Conservation (phyloP, 2,797 vertebrate genomes). For the Platyrinchus mystaceus region DNA sequence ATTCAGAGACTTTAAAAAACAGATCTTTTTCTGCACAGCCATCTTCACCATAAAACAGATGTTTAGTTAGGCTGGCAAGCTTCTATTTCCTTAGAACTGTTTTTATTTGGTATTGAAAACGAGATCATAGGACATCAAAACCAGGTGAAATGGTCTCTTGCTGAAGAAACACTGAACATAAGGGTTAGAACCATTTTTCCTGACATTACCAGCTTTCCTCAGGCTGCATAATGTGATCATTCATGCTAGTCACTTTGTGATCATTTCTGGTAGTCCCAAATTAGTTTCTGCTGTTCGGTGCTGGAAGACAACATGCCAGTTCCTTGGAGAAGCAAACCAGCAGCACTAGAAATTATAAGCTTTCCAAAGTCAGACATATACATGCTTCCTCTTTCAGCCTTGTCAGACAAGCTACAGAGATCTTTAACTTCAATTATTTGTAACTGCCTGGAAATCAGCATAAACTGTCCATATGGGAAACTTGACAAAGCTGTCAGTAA, state of each 20-base stretch:
- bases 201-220: background rate
- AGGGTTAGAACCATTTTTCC: background rate
- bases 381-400: conserved; percentile 1
- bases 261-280: background rate
- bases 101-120: background rate
- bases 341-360: background rate
- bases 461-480: conserved; percentile 21
- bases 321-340: background rate
- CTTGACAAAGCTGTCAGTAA: conserved; percentile 39
- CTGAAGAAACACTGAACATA: background rate
- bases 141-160: background rate
- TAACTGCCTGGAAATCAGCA: conserved; percentile 20
- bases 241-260: background rate
- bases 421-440: conserved; percentile 47
- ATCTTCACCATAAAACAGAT: background rate
- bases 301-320: background rate
- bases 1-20: conserved; percentile 18
- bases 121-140: background rate
- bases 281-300: background rate
- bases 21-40: conserved; percentile 29
- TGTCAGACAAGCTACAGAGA: conserved; percentile 19
- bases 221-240: background rate
- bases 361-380: background rate
- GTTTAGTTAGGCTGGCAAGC: background rate
- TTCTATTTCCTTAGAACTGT: background rate